Base-by-base conservation (phyloP, 2,113 vertebrate genomes). In the Siniperca chuatsi region DNA sequence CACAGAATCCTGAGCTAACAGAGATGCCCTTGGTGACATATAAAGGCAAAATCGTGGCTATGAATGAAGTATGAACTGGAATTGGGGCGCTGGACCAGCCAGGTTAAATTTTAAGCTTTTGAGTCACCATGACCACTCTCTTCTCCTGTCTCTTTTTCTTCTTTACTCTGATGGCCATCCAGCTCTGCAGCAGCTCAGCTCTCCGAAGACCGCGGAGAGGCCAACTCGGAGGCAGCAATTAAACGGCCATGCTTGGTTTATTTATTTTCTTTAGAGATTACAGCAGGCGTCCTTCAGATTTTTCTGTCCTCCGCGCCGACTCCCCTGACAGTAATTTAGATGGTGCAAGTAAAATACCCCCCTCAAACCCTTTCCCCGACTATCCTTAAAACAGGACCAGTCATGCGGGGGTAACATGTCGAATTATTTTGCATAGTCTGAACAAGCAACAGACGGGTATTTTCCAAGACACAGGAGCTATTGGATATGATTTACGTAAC, bases 151-250 rank as follows among this genome's bases (percentile, higher is more conserved):
- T 52, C 10, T 72, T 42, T 55, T 46, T 54, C 20, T 37, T 23
- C 70, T 76, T 80, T 58, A 44, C 79, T 83, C 61, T 81, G 85
- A 89, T 89, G 75, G 79, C 74, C 69, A 35, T 90, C 80, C 83
- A 89, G 87, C 90, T 86, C 75, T 83, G 88, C 70, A 33, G 88
- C 33, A 79, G 69, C 82, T 84, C 80, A 46, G 62, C 75, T 86
- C 90, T 69, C 82, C 42, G 23, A 84, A 82, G 82, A 83, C 71
- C 13, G 18, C 23, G 11, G 18, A 58, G 81, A 75, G 72, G 80
- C 83, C 84, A 89, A 89, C 84, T 89, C 52, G 37, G 64, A 89
- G 81, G 66, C 74, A 64, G 87, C 92, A 94, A 94, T 92, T 95
- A 93, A 92, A 92, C 5, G 55, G 74, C 88, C 83, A 83, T 90